Conservation (phyloP, 2,113 vertebrate species). For the Macrotis lagotis region DNA sequence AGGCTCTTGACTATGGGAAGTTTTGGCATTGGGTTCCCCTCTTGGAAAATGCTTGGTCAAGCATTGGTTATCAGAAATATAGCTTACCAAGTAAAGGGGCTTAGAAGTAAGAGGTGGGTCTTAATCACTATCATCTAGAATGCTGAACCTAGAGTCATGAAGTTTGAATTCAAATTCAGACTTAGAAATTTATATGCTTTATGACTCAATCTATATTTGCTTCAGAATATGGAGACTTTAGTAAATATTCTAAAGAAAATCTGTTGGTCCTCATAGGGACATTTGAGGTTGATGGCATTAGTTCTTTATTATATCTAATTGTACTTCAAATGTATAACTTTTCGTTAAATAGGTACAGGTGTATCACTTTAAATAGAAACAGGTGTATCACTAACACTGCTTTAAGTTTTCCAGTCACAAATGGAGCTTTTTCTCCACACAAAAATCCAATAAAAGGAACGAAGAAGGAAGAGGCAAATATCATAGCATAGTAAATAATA, state of each 20-base stretch:
- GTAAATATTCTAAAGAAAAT: not conserved
- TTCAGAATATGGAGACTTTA: not conserved
- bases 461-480: not conserved
- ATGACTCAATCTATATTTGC: too few relatives aligned
- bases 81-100: too few relatives aligned
- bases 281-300: constrained; percentile 53
- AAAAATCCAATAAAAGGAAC: not conserved
- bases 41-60: not conserved
- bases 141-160: too few relatives aligned
- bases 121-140: too few relatives aligned
- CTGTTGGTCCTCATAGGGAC: constrained; percentile 42
- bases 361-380: not conserved
- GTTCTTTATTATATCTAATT: constrained; percentile 27
- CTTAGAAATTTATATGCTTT: too few relatives aligned
- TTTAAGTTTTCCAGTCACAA: constrained; percentile 55
- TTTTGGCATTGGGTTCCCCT: not conserved
- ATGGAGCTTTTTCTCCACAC: constrained; percentile 51
- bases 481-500: not conserved
- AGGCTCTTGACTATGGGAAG: not conserved
- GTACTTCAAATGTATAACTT: constrained; percentile 30
- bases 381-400: not conserved
- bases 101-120: too few relatives aligned
- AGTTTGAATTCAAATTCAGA: too few relatives aligned
- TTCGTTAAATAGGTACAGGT: not conserved
- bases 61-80: not conserved